Percentiles rank a stretch among this genome's conserved stretches.
phyloP scores from a whole-genome alignment of 2,888 invertebrate species.

The Mycalesis mineus region DNA sequence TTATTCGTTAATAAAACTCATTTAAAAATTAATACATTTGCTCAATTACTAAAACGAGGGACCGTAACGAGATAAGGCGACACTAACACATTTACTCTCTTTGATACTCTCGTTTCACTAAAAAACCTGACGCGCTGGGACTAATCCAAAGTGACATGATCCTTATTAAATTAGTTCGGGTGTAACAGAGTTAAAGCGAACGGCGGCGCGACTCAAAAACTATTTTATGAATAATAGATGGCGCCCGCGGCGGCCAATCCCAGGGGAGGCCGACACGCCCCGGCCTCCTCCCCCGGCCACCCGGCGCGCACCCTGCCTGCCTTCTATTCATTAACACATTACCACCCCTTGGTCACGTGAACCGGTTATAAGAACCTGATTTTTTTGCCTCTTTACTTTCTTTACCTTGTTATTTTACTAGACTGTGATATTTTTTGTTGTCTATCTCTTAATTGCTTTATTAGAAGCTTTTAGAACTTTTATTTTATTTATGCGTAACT shows the following conservation, averaged over 20 bases:
- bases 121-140: constrained; percentile 54
- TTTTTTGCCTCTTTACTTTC: constrained; percentile 39
- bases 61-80: constrained; percentile 50
- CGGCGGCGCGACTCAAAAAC: constrained; percentile 76
- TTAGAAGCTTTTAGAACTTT: not conserved
- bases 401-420: constrained; percentile 10
- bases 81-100: constrained; percentile 53
- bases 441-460: not conserved
- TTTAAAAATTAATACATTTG: constrained; percentile 70
- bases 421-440: not conserved
- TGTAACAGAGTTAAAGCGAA: constrained; percentile 69
- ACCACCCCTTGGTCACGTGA: constrained; percentile 65
- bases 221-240: constrained; percentile 79
- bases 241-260: constrained; percentile 72
- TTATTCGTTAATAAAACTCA: constrained; percentile 49
- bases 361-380: constrained; percentile 64
- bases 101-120: constrained; percentile 58
- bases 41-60: constrained; percentile 42
- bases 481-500: too few species aligned
- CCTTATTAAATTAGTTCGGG: constrained; percentile 67
- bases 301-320: constrained; percentile 41
- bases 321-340: constrained; percentile 76
- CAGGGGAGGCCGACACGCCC: constrained; percentile 58
- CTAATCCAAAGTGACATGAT: constrained; percentile 77
- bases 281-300: constrained; percentile 36